Conservation (phyloP, 2,888 invertebrate genomes). For the Dexiosoma caninum region DNA sequence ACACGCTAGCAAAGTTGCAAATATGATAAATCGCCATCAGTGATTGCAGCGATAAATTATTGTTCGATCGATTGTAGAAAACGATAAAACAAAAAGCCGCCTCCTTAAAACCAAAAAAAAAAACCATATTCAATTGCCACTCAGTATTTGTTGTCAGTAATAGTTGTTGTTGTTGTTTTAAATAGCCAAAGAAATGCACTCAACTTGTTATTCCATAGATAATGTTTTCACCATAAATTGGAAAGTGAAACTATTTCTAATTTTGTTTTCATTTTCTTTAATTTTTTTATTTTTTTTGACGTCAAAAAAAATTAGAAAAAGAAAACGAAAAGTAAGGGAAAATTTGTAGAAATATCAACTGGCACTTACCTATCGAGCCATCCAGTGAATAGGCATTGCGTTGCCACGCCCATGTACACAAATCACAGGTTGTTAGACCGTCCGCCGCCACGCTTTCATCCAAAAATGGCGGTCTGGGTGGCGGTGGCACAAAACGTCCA, state of each 20-base stretch:
- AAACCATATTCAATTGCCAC: conserved; percentile 10
- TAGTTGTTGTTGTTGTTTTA: too few species aligned
- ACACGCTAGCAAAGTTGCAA: conserved; percentile 32
- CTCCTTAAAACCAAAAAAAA: conserved; percentile 36
- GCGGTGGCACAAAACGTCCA: conserved; percentile 82
- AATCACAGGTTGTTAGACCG: conserved; percentile 85
- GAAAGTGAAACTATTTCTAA: conserved; percentile 56
- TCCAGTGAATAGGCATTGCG: conserved; percentile 81
- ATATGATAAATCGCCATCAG: conserved; percentile 76
- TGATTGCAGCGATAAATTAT: conserved; percentile 75
- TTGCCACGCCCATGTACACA: conserved; percentile 86
- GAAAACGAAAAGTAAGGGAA: background rate
- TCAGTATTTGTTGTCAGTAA: background rate
- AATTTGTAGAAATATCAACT: conserved; percentile 12
- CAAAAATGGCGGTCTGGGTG: conserved; percentile 83
- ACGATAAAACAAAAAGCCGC: conserved; percentile 62
- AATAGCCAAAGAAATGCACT: conserved; percentile 3
- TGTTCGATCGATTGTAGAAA: conserved; percentile 64
- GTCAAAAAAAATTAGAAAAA: conserved; percentile 17
- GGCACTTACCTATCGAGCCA: conserved; percentile 80
- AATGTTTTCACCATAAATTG: conserved; percentile 50
- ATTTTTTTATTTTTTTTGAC: background rate
- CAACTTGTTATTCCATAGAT: conserved; percentile 25
- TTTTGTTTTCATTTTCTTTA: too few species aligned
- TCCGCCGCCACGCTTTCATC: conserved; percentile 82